Percentiles rank a stretch among this genome's conserved stretches.
Conservation (phyloP, 2,888 invertebrate species). For the Drosophila anceps region DNA sequence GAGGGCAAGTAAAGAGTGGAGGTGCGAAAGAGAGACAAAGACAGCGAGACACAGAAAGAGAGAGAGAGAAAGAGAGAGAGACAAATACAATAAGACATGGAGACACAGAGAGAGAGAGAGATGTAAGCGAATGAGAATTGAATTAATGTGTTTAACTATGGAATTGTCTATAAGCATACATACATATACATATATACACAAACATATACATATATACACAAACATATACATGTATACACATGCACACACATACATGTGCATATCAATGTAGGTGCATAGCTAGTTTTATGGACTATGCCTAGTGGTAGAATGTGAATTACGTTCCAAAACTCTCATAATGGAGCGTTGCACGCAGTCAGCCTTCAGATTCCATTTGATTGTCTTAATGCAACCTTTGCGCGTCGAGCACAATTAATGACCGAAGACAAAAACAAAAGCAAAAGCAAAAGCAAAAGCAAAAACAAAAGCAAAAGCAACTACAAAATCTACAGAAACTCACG, state of each 20-base stretch:
- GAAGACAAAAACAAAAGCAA: neutral
- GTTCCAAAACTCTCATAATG: neutral
- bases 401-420: slow-evolving; percentile 4
- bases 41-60: neutral
- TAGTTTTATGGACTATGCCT: neutral
- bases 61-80: neutral
- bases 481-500: slow-evolving; percentile 26
- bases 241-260: neutral
- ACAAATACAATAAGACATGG: neutral
- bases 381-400: slow-evolving; percentile 6
- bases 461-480: neutral
- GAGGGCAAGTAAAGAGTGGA: too few relatives aligned
- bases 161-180: neutral
- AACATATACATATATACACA: neutral
- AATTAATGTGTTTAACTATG: neutral
- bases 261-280: neutral
- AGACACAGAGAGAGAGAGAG: neutral
- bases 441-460: neutral
- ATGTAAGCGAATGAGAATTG: too few relatives aligned
- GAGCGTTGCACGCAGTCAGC: slow-evolving; percentile 18
- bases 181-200: neutral
- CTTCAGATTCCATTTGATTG: slow-evolving; percentile 12
- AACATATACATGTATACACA: too few relatives aligned
- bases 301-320: neutral
- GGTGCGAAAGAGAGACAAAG: neutral